Evolutionary conservation across 2,797 vertebrate genomes (phyloP).

Genomic region (Esox lucius): DNA sequence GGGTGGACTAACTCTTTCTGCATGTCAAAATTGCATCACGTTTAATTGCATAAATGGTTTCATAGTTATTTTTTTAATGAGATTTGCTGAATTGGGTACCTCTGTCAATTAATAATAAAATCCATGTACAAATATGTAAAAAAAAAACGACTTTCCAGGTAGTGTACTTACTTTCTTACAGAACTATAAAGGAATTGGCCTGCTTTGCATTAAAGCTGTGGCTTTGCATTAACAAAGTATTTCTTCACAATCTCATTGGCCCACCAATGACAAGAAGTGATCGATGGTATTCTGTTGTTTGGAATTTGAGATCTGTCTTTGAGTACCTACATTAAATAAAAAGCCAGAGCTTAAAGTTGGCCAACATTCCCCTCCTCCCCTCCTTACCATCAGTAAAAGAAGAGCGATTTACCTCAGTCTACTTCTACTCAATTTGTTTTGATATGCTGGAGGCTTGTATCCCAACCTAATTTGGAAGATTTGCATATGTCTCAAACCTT

Average conservation of each 20-base stretch:
- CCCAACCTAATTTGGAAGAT: conserved; percentile 14
- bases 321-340: neutral
- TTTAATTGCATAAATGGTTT: no score
- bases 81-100: no score
- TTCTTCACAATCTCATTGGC: neutral
- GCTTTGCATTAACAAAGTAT: no score
- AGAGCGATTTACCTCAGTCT: neutral
- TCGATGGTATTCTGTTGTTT: neutral
- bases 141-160: no score
- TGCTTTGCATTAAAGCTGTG: no score
- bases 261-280: neutral
- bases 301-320: neutral
- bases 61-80: no score
- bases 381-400: neutral
- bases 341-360: neutral
- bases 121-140: no score
- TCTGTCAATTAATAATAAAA: no score
- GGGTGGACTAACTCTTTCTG: no score
- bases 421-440: neutral
- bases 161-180: no score
- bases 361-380: neutral
- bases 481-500: conserved; percentile 50
- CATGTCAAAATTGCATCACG: no score
- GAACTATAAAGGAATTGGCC: no score
- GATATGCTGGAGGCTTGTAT: conserved; percentile 10